A percentile compares a stretch with the other conserved stretches of the same genome.
These are phyloP conservation scores for Zaprionus lachaisei DNA, from an alignment of 1,140 invertebrate genomes.

Conservation along the genomic window DNA sequence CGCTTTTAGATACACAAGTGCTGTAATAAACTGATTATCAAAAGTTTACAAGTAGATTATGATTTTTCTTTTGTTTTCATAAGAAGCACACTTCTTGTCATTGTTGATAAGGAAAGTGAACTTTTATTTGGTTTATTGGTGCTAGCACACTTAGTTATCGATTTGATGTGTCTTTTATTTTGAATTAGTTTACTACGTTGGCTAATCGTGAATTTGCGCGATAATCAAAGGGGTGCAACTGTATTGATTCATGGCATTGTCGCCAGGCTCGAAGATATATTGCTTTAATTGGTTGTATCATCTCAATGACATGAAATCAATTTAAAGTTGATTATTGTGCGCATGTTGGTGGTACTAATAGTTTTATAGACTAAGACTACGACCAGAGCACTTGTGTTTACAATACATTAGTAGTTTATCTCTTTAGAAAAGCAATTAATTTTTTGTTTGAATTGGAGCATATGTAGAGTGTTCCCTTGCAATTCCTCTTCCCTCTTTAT, in stretches of 20 bases:
- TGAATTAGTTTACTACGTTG: not conserved
- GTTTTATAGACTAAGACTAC: no score
- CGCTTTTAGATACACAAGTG: constrained; percentile 5
- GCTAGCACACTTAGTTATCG: not conserved
- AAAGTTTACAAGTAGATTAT: constrained; percentile 25
- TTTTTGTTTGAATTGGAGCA: no score
- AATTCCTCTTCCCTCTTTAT: no score
- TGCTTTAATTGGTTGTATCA: not conserved
- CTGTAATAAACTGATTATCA: constrained; percentile 8
- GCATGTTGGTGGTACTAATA: no score
- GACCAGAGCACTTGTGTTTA: no score
- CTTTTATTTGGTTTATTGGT: not conserved
- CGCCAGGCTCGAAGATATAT: constrained; percentile 2
- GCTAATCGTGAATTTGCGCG: constrained; percentile 6
- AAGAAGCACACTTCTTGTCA: constrained; percentile 21
- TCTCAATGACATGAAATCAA: not conserved
- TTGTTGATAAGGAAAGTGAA: not conserved
- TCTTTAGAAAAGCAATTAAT: no score
- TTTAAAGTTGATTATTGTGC: not conserved
- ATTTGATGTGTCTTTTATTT: constrained; percentile 6
- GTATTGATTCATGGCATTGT: not conserved
- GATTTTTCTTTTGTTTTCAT: constrained; percentile 23
- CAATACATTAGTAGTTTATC: no score
- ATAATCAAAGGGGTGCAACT: constrained; percentile 8
- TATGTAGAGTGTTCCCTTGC: no score